phyloP scores from a whole-genome alignment of 1,140 invertebrate species.

The Zaprionus gabonicus region DNA sequence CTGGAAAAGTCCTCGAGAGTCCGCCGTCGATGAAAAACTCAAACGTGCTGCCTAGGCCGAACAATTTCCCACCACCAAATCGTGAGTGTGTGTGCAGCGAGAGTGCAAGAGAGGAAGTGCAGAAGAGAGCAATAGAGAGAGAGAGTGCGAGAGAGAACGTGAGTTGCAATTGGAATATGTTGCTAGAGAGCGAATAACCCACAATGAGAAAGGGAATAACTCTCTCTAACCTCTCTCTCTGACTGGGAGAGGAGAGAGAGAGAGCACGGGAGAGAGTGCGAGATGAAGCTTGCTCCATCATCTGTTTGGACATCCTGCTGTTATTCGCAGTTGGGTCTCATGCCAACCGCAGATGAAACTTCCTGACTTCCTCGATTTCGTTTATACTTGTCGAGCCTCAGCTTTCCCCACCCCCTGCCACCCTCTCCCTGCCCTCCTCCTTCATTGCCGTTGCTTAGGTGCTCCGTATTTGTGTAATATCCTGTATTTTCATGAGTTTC shows the following conservation, averaged over 20 bases:
- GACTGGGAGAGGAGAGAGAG: slow-evolving; percentile 31
- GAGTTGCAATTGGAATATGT: slow-evolving; percentile 26
- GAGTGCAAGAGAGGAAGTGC: slow-evolving; percentile 21
- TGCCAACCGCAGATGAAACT: slow-evolving; percentile 72
- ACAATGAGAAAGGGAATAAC: slow-evolving; percentile 7
- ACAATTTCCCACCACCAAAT: slow-evolving; percentile 73
- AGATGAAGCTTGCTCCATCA: slow-evolving; percentile 41
- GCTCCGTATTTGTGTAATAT: slow-evolving; percentile 72
- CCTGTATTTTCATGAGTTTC: slow-evolving; percentile 78
- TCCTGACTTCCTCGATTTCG: slow-evolving; percentile 73
- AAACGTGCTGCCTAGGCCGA: slow-evolving; percentile 29
- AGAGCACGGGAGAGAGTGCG: not conserved
- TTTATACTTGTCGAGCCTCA: slow-evolving; percentile 50
- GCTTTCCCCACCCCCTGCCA: not conserved
- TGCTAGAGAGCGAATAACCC: not conserved
- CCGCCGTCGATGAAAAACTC: slow-evolving; percentile 47
- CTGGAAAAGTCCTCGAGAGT: slow-evolving; percentile 78
- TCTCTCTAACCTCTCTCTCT: not conserved
- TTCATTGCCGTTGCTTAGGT: slow-evolving; percentile 20
- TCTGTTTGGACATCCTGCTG: slow-evolving; percentile 60
- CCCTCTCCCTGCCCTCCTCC: not conserved
- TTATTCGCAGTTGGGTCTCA: slow-evolving; percentile 45
- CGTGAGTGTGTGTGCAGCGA: slow-evolving; percentile 20
- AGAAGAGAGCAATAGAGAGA: not conserved
- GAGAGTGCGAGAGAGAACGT: slow-evolving; percentile 10